A percentile compares a stretch with the other conserved stretches of the same genome.
phyloP scores from a whole-genome alignment of 2,888 invertebrate genomes.

The Nycteola revayana region DNA sequence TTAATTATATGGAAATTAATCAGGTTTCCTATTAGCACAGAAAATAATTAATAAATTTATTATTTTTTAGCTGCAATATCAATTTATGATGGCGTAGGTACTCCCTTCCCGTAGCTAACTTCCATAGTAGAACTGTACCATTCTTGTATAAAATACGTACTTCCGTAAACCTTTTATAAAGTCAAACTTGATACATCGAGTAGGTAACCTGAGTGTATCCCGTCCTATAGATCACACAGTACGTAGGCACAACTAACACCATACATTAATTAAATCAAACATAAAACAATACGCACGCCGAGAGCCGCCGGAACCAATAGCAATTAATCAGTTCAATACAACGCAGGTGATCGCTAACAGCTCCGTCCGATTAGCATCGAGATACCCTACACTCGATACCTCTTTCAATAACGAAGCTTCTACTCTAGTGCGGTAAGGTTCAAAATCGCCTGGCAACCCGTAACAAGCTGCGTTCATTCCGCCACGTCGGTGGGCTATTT shows the following conservation, averaged over 20 bases:
- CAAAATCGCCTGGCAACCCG: constrained; percentile 18
- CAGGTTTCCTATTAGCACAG: no score
- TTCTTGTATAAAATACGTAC: no score
- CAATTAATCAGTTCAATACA: constrained; percentile 73
- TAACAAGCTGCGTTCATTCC: constrained; percentile 26
- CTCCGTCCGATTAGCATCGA: constrained; percentile 65
- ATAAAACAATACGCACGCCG: constrained; percentile 50
- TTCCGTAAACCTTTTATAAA: no score
- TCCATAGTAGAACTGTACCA: no score
- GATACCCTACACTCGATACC: constrained; percentile 30
- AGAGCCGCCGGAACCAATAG: constrained; percentile 46
- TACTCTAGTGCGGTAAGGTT: constrained; percentile 26
- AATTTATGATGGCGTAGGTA: no score
- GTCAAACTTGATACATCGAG: no score
- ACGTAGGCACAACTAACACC: constrained; percentile 15
- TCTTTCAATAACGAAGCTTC: constrained; percentile 2
- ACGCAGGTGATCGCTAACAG: constrained; percentile 72
- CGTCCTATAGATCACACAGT: background rate
- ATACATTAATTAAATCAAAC: constrained; percentile 48
- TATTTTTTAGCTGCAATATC: no score
- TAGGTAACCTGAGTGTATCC: background rate
- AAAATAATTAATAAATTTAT: no score
- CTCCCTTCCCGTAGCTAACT: no score
- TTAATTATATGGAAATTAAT: no score
- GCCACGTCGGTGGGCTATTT: constrained; percentile 56